These are phyloP conservation scores for Spongilla lacustris DNA, from an alignment of 37 sponge, comb jelly and placozoan genomes.

Conservation along the genomic window DNA sequence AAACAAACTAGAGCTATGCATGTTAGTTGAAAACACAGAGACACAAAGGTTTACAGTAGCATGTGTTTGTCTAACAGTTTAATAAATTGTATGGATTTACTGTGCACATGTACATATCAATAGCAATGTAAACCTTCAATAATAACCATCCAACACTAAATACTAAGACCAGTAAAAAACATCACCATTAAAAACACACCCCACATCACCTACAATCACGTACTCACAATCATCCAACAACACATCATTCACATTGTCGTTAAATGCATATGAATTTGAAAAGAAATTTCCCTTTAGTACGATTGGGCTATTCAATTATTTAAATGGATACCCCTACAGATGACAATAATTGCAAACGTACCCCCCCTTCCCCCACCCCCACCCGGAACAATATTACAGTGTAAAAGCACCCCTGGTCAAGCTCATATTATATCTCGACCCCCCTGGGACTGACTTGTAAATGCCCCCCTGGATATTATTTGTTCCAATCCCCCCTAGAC, in stretches of 20 bases:
- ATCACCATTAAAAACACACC: background rate
- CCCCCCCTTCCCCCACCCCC: too few species aligned
- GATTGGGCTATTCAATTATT: too few species aligned
- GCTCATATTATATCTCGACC: too few species aligned
- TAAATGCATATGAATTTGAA: background rate
- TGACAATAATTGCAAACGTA: too few species aligned
- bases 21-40: background rate
- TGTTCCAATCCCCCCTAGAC: too few species aligned
- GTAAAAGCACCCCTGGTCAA: too few species aligned
- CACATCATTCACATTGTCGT: background rate
- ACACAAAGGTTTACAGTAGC: background rate
- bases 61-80: background rate
- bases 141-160: background rate
- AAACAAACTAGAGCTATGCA: background rate
- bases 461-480: too few species aligned
- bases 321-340: too few species aligned
- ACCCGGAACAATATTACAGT: too few species aligned
- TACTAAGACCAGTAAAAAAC: background rate
- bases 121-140: background rate
- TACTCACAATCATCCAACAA: background rate
- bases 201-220: background rate
- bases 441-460: too few species aligned
- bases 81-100: background rate
- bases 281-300: background rate
- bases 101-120: conserved; percentile 3